These are phyloP conservation scores for Lasioglossum pauxillum DNA, from an alignment of 2,888 invertebrate genomes.

Conservation along the genomic window DNA sequence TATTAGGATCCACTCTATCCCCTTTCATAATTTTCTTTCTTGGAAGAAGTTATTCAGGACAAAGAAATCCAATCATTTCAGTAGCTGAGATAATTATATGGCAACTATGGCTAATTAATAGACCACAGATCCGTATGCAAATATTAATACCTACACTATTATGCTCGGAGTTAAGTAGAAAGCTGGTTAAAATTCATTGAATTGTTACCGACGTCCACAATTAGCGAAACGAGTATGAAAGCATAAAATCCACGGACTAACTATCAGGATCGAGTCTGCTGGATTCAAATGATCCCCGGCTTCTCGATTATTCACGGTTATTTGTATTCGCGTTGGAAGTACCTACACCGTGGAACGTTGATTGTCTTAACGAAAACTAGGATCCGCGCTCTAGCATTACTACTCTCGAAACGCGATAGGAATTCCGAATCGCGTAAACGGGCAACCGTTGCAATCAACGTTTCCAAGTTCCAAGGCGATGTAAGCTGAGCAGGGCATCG, in stretches of 20 bases:
- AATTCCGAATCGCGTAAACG: slow-evolving; percentile 5
- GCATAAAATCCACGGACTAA: not conserved
- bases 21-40: not conserved
- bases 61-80: not conserved
- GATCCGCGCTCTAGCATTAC: not conserved
- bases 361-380: not conserved
- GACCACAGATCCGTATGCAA: not conserved
- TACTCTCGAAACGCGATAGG: not conserved
- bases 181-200: not conserved
- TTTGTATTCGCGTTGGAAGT: not conserved
- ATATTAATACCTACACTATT: not conserved
- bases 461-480: not conserved
- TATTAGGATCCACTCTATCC: not conserved
- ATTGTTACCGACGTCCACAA: not conserved
- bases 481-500: not conserved
- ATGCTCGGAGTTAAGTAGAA: not conserved
- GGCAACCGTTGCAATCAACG: not conserved
- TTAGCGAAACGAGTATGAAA: not conserved
- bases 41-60: not conserved
- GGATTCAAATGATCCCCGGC: not conserved
- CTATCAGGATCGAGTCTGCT: not conserved
- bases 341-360: not conserved
- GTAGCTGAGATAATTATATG: not conserved
- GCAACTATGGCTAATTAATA: not conserved
- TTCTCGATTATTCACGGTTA: not conserved